Evolutionary conservation across 2,797 vertebrate genomes (phyloP).

Genomic region (Chrysocyon brachyurus): DNA sequence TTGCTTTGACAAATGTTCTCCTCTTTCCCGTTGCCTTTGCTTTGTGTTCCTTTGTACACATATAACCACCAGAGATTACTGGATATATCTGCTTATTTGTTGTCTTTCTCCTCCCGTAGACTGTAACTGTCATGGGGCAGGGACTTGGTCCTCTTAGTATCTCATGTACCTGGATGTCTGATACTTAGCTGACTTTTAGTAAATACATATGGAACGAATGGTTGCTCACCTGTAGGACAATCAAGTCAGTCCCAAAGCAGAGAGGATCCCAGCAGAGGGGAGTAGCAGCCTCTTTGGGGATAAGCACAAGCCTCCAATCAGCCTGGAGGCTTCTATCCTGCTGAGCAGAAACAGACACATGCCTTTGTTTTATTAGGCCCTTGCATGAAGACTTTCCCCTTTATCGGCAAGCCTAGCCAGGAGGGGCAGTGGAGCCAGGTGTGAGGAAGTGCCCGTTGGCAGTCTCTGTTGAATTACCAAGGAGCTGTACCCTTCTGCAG

Average conservation of each 20-base stretch:
- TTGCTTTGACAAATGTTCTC: background rate
- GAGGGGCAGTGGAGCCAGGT: background rate
- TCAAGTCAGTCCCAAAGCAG: background rate
- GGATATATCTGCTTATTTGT: background rate
- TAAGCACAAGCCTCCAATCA: background rate
- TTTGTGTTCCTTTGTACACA: background rate
- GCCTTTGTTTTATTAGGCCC: background rate
- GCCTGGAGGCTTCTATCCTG: background rate
- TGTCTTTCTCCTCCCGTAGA: background rate
- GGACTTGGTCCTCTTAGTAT: background rate
- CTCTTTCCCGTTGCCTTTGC: background rate
- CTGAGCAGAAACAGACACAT: background rate
- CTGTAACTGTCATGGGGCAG: background rate
- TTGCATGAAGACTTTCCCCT: background rate
- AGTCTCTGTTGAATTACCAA: constrained; percentile 15
- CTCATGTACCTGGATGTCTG: background rate
- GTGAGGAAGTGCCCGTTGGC: background rate
- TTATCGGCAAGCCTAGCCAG: background rate
- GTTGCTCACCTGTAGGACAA: background rate
- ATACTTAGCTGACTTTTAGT: background rate
- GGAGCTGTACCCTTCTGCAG: background rate
- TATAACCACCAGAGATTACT: background rate
- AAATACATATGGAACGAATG: background rate
- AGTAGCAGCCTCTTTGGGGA: background rate
- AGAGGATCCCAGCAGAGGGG: background rate